These are phyloP conservation scores for Crotophaga sulcirostris DNA, from an alignment of 2,113 vertebrate species.

Conservation along the genomic window DNA sequence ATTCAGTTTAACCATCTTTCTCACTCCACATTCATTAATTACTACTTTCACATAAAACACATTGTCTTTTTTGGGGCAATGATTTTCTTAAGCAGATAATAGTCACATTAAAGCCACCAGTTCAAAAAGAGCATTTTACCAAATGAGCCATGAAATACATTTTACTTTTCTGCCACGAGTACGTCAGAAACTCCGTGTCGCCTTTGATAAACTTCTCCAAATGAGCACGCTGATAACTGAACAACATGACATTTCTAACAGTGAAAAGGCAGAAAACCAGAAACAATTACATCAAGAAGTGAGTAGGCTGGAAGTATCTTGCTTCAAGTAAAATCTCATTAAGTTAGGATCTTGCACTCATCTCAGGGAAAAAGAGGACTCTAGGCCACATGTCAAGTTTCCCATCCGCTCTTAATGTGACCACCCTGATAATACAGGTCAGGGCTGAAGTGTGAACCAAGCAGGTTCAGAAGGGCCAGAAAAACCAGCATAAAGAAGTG, in stretches of 20 bases:
- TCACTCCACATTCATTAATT: not conserved
- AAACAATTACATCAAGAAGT: conserved; percentile 49
- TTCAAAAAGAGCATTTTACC: conserved; percentile 16
- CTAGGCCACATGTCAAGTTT: not conserved
- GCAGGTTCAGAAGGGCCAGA: not conserved
- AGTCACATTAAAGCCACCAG: conserved; percentile 21
- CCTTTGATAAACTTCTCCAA: conserved; percentile 64
- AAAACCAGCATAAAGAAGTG: not conserved
- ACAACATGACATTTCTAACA: conserved; percentile 52
- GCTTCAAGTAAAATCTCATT: not conserved
- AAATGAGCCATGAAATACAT: conserved; percentile 49
- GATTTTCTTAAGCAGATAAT: conserved; percentile 7
- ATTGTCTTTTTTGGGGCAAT: not conserved
- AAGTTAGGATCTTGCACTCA: not conserved
- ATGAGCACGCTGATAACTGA: conserved; percentile 42
- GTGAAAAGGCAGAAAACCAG: conserved; percentile 56
- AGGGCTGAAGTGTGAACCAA: not conserved
- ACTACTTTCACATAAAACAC: not conserved
- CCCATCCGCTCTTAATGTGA: not conserved
- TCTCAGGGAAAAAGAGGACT: not conserved
- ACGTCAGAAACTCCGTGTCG: conserved; percentile 45
- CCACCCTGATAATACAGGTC: not conserved
- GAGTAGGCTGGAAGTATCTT: not conserved
- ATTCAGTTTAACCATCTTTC: not conserved
- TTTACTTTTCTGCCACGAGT: conserved; percentile 19